Percentiles rank a stretch among this genome's conserved stretches.
These are phyloP conservation scores for Heliangelus exortis DNA, from an alignment of 2,797 vertebrate species.

Conservation along the genomic window DNA sequence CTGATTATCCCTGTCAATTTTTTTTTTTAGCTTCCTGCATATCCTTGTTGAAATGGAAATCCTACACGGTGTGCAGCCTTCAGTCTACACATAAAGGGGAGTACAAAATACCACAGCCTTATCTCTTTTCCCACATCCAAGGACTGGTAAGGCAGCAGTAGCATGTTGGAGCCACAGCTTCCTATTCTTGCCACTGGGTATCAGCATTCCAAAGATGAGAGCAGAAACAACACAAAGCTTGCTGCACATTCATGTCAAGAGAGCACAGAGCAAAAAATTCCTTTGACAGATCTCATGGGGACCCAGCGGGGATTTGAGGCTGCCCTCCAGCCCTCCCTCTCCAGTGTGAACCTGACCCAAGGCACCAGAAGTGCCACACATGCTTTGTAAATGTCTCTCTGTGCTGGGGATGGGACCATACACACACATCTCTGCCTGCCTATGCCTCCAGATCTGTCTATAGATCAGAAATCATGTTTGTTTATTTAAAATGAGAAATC, in stretches of 20 bases:
- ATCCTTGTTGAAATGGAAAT: neutral
- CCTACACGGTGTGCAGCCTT: neutral
- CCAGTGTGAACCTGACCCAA: neutral
- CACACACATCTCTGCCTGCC: neutral
- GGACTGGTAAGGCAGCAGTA: neutral
- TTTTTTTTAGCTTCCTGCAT: neutral
- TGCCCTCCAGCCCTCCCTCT: neutral
- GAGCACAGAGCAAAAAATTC: neutral
- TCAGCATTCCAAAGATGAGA: neutral
- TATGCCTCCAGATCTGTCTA: neutral
- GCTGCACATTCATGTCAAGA: neutral
- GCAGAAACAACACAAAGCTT: neutral
- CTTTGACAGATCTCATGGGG: neutral
- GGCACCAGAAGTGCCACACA: neutral
- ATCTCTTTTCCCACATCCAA: neutral
- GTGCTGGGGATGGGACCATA: neutral
- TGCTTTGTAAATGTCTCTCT: neutral
- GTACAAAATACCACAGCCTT: neutral
- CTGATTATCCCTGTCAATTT: neutral
- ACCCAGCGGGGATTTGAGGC: neutral
- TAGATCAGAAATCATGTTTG: slow-evolving; percentile 33
- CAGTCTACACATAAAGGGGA: neutral
- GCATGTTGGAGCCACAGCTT: neutral
- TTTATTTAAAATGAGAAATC: slow-evolving; percentile 50
- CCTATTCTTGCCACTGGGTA: neutral